Evolutionary conservation across 2,113 vertebrate species (phyloP).

Genomic region (Oenanthe oenanthe): DNA sequence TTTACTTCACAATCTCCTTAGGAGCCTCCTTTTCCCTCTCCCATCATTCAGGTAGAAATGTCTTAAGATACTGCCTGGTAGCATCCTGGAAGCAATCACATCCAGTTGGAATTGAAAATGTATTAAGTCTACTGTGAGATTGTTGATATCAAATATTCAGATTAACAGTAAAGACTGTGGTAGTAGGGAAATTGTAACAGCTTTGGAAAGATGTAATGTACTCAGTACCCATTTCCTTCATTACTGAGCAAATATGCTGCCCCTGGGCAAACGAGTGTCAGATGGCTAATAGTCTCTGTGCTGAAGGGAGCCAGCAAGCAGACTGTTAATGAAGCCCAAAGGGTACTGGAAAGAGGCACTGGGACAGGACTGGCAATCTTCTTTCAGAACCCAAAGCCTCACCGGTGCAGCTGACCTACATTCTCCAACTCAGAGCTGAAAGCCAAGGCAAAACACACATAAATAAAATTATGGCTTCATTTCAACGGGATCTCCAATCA

Average conservation of each 20-base stretch:
- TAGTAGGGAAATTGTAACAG: neutral
- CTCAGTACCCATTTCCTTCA: neutral
- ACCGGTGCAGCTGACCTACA: neutral
- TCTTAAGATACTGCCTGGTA: neutral
- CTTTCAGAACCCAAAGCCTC: neutral
- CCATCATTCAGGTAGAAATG: neutral
- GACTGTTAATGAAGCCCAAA: neutral
- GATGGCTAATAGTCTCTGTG: neutral
- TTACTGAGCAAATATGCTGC: neutral
- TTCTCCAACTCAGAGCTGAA: neutral
- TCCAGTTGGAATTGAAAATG: neutral
- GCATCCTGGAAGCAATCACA: neutral
- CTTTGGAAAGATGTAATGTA: neutral
- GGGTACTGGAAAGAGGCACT: neutral
- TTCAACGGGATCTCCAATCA: neutral
- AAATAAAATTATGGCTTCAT: fast-evolving
- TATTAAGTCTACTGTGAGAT: neutral
- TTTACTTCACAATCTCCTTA: neutral
- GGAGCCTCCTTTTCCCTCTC: neutral
- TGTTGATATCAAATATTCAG: neutral
- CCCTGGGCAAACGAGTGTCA: neutral
- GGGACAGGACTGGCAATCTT: neutral
- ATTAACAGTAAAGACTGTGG: neutral
- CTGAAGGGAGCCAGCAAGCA: neutral
- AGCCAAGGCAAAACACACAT: neutral